Conservation (phyloP, 2,113 vertebrate species). For the Gallinago jamesoni region DNA sequence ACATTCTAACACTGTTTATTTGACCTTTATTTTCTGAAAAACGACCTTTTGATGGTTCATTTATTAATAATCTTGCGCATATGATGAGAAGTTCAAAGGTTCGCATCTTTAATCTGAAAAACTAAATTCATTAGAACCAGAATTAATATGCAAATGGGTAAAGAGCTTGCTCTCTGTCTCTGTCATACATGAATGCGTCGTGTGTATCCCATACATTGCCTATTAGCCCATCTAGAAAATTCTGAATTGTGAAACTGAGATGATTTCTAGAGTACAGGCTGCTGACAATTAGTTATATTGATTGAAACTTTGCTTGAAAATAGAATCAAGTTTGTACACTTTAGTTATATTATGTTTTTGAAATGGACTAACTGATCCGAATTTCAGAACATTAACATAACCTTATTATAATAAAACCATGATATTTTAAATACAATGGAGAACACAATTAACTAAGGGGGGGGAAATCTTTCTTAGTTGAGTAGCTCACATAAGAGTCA, state of each 20-base stretch:
- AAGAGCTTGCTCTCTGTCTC: neutral
- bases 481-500: constrained; percentile 38
- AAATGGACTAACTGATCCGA: constrained; percentile 20
- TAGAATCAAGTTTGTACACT: neutral
- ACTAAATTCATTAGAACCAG: neutral
- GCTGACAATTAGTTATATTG: neutral
- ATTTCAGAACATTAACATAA: constrained; percentile 50
- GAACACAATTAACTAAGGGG: constrained; percentile 41
- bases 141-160: neutral
- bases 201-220: neutral
- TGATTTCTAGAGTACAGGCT: neutral
- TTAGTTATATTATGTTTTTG: constrained; percentile 16
- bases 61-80: neutral
- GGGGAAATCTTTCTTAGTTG: constrained; percentile 21
- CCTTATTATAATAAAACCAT: constrained; percentile 30
- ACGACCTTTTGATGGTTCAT: neutral
- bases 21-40: neutral
- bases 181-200: neutral
- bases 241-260: neutral
- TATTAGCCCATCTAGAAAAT: neutral
- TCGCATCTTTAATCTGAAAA: neutral
- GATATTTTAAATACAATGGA: constrained; percentile 41
- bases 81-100: neutral
- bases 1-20: neutral
- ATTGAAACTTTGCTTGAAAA: neutral